phyloP scores from a whole-genome alignment of 2,797 vertebrate species.

The Gastrophryne carolinensis region DNA sequence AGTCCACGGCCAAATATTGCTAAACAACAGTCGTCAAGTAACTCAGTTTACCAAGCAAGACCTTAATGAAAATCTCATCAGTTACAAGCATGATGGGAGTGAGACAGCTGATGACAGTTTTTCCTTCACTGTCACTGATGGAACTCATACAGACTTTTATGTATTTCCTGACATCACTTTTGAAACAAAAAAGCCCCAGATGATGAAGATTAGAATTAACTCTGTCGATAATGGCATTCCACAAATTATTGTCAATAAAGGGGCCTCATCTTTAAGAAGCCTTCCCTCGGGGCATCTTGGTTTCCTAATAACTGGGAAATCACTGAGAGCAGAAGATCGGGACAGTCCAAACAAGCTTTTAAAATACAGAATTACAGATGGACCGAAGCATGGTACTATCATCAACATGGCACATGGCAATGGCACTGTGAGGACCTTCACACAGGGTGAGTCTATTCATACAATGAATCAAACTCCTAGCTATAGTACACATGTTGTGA shows the following conservation, averaged over 20 bases:
- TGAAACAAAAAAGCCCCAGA: conserved; percentile 79
- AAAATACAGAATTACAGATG: conserved; percentile 73
- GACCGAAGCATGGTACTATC: conserved; percentile 78
- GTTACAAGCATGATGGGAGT: conserved; percentile 79
- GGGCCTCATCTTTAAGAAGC: conserved; percentile 71
- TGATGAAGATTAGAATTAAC: conserved; percentile 79
- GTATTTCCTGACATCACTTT: conserved; percentile 79
- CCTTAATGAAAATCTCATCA: conserved; percentile 82
- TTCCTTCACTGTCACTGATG: conserved; percentile 85
- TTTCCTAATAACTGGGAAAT: conserved; percentile 80
- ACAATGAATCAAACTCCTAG: neutral
- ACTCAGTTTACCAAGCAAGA: conserved; percentile 82
- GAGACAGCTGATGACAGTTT: conserved; percentile 81
- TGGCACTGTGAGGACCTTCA: conserved; percentile 75
- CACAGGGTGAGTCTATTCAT: conserved; percentile 77
- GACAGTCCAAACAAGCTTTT: conserved; percentile 76
- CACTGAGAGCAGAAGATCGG: conserved; percentile 76
- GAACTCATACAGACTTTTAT: conserved; percentile 78
- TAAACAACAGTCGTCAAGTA: conserved; percentile 73
- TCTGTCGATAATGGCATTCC: conserved; percentile 78
- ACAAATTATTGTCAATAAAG: conserved; percentile 81
- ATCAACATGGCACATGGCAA: conserved; percentile 76
- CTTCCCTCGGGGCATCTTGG: conserved; percentile 77
- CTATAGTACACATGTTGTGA: neutral
- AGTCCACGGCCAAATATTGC: conserved; percentile 79